Evolutionary conservation across 2,113 vertebrate genomes (phyloP).

Genomic region (Prionailurus bengalensis): DNA sequence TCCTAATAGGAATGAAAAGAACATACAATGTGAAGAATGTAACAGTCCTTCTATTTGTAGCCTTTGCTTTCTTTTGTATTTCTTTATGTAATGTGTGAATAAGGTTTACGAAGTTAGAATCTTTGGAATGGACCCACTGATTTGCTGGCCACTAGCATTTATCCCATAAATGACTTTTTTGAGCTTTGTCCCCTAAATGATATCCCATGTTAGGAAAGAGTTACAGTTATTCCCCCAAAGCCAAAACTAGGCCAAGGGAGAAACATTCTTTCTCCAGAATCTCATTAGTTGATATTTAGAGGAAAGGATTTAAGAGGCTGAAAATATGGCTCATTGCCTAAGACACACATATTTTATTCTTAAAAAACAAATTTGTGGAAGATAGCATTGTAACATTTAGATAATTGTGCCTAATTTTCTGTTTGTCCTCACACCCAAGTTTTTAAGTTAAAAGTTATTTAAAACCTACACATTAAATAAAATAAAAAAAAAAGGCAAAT

Average conservation of each 20-base stretch:
- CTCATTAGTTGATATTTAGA: conserved; percentile 67
- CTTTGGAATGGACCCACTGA: neutral
- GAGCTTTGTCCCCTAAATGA: conserved; percentile 29
- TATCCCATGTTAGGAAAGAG: conserved; percentile 17
- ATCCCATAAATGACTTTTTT: neutral
- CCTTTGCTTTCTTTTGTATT: neutral
- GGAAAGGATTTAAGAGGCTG: conserved; percentile 58
- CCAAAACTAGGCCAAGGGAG: conserved; percentile 45
- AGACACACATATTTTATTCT: conserved; percentile 54
- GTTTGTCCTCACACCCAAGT: neutral
- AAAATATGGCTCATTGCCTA: conserved; percentile 51
- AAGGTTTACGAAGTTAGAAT: neutral
- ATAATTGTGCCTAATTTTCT: conserved; percentile 6
- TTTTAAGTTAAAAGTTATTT: conserved; percentile 55
- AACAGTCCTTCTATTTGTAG: neutral
- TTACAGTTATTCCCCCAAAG: conserved; percentile 63
- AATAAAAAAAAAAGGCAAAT: neutral
- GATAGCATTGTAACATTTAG: neutral
- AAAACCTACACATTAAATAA: conserved; percentile 34
- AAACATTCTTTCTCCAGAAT: conserved; percentile 54
- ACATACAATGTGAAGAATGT: neutral
- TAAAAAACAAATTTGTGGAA: conserved; percentile 58
- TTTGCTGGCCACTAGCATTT: neutral
- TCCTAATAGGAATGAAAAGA: neutral
- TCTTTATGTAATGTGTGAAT: neutral